phyloP scores from a whole-genome alignment of 2,797 vertebrate genomes.

The Hipposideros larvatus region DNA sequence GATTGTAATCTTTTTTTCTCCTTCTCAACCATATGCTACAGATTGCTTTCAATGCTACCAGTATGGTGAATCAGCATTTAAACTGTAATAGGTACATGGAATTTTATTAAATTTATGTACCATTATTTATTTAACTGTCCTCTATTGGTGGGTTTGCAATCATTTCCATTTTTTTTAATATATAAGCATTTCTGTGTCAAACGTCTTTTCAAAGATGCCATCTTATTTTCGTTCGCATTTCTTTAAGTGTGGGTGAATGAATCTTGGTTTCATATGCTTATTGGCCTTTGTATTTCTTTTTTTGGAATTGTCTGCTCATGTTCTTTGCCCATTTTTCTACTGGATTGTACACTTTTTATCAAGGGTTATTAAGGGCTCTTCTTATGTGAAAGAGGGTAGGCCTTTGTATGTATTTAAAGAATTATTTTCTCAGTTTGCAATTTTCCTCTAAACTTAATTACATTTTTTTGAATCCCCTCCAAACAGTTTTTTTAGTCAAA shows the following conservation, averaged over 20 bases:
- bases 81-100: not conserved
- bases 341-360: not conserved
- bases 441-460: constrained; percentile 47
- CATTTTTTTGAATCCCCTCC: not conserved
- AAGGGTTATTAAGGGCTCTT: not conserved
- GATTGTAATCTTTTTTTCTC: constrained; percentile 12
- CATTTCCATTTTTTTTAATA: not conserved
- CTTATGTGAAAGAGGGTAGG: constrained; percentile 22
- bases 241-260: constrained; percentile 36
- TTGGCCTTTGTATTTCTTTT: constrained; percentile 50
- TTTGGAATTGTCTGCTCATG: not conserved
- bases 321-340: not conserved
- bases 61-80: not conserved
- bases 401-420: constrained; percentile 18
- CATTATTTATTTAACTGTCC: not conserved
- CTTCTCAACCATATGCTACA: not conserved
- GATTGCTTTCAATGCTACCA: not conserved
- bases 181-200: constrained; percentile 33
- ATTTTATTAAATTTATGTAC: constrained; percentile 42
- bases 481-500: constrained; percentile 15
- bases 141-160: not conserved
- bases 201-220: constrained; percentile 20
- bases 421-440: constrained; percentile 33
- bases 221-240: constrained; percentile 61
- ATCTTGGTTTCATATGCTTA: constrained; percentile 46